Evolutionary conservation across 2,797 vertebrate species (phyloP).

Genomic region (Platyrinchus mystaceus): DNA sequence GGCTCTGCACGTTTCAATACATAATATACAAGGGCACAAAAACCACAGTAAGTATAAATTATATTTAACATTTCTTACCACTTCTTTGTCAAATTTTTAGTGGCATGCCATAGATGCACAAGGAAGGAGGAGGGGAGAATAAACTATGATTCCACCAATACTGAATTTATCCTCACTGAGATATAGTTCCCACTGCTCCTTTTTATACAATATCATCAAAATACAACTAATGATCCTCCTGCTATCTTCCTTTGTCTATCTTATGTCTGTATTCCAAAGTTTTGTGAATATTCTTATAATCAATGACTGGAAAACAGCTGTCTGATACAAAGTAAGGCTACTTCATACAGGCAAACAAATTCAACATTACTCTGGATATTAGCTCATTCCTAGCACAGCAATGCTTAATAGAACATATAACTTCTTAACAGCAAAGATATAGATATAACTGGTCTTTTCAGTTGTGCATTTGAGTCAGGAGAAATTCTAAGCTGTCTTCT

Average conservation of each 20-base stretch:
- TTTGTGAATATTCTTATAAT: not conserved
- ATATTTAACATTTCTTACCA: not conserved
- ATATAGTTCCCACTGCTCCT: not conserved
- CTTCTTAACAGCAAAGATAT: not conserved
- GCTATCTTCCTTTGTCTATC: not conserved
- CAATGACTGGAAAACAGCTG: not conserved
- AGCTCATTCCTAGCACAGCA: not conserved
- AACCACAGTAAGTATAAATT: not conserved
- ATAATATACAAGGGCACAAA: not conserved
- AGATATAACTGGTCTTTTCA: not conserved
- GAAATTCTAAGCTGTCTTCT: not conserved
- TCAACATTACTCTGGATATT: not conserved
- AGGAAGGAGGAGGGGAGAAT: not conserved
- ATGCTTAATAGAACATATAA: not conserved
- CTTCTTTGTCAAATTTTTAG: not conserved
- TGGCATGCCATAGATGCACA: not conserved
- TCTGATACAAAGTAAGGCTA: not conserved
- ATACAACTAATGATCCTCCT: not conserved
- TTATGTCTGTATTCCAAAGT: not conserved
- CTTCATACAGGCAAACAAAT: not conserved
- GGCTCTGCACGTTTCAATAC: constrained; percentile 76
- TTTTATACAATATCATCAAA: not conserved
- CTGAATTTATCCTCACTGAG: not conserved
- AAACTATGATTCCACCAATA: not conserved
- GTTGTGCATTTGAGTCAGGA: not conserved